Evolutionary conservation across 2,797 vertebrate genomes (phyloP).

Genomic region (Leptodactylus fallax): DNA sequence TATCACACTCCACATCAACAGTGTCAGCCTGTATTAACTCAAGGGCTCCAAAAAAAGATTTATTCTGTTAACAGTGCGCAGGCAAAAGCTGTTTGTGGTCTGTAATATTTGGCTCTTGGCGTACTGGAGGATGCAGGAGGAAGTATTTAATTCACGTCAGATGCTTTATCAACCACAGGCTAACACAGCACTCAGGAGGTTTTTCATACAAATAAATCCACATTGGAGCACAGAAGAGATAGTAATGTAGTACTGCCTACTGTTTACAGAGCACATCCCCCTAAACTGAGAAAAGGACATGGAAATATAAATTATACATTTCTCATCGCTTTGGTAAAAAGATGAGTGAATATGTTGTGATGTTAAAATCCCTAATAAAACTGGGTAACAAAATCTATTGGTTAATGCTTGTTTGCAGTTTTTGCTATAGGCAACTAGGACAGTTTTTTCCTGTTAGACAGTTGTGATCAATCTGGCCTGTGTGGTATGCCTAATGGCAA

Average conservation of each 20-base stretch:
- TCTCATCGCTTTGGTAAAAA: too few species aligned
- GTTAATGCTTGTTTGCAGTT: too few species aligned
- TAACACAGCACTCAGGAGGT: background rate
- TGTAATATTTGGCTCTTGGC: background rate
- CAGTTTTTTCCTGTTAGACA: too few species aligned
- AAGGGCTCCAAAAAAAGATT: constrained; percentile 10
- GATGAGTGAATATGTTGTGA: too few species aligned
- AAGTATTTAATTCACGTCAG: background rate
- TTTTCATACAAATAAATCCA: background rate
- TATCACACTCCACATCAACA: constrained; percentile 2
- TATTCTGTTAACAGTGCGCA: constrained; percentile 5
- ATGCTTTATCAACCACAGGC: background rate
- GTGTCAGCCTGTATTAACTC: constrained; percentile 8
- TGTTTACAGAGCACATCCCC: background rate
- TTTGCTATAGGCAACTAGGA: too few species aligned
- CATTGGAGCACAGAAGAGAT: background rate
- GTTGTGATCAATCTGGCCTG: too few species aligned
- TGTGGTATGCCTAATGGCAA: too few species aligned
- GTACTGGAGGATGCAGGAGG: background rate
- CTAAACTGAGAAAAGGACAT: background rate
- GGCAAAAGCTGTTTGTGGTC: background rate
- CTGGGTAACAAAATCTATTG: too few species aligned
- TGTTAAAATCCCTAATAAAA: too few species aligned
- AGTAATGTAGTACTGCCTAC: background rate
- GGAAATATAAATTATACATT: background rate